Percentiles rank a stretch among this genome's conserved stretches.
phyloP scores from a whole-genome alignment of 2,797 vertebrate genomes.

The Cyclura pinguis region DNA sequence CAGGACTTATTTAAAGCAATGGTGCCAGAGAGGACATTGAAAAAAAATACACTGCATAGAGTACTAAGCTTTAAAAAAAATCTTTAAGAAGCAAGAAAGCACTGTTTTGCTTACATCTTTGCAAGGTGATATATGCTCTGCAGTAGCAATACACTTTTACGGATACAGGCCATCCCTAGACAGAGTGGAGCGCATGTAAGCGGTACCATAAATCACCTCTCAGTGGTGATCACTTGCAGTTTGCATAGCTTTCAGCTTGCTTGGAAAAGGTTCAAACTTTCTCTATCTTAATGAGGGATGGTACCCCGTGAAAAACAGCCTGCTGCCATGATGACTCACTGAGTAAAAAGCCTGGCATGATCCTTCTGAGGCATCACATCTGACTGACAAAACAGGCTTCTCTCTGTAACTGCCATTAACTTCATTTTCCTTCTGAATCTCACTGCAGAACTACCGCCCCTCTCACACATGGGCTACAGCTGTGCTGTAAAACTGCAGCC shows the following conservation, averaged over 20 bases:
- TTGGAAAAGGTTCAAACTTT: slow-evolving; percentile 70
- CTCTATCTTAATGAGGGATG: slow-evolving; percentile 74
- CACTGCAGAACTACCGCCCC: slow-evolving; percentile 1
- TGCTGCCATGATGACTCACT: slow-evolving; percentile 28
- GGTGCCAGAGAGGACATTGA: background rate
- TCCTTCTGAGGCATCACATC: slow-evolving; percentile 41
- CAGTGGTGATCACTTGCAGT: slow-evolving; percentile 60
- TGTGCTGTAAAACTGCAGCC: background rate
- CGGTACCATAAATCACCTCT: slow-evolving; percentile 75
- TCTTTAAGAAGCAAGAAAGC: background rate
- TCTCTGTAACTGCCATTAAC: rapidly evolving
- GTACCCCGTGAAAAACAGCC: slow-evolving; percentile 56
- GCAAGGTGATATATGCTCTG: slow-evolving; percentile 39
- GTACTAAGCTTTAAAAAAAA: slow-evolving; percentile 2
- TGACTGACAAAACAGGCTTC: background rate
- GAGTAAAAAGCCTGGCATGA: background rate
- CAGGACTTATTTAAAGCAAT: background rate
- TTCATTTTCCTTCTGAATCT: rapidly evolving
- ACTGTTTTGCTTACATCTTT: slow-evolving; percentile 26
- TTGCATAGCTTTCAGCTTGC: slow-evolving; percentile 64
- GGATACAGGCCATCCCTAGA: slow-evolving; percentile 62
- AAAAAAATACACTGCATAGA: rapidly evolving
- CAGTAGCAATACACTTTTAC: slow-evolving; percentile 56
- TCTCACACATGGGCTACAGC: background rate
- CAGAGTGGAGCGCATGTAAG: slow-evolving; percentile 65